Base-by-base conservation (phyloP, 2,888 invertebrate genomes). In the Drosophila antonietae region DNA sequence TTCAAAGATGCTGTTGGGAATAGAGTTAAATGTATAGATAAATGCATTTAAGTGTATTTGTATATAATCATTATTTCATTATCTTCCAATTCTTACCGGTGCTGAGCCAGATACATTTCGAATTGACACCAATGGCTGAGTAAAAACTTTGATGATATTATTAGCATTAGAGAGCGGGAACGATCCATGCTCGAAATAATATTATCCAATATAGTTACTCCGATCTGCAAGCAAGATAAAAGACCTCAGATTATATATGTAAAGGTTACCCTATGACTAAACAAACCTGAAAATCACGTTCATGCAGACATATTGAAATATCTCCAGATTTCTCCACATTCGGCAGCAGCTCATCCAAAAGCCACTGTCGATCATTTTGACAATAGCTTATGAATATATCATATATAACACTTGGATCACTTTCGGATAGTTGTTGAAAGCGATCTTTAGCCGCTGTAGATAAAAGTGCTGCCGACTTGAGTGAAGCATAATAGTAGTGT, bases 111-210 rank as follows among this genome's bases (percentile, higher is more conserved):
- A 78, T 95, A 95, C 94, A 96, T 95, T 90, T 96, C 96, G 77
- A 95, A 96, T 81, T 95, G 95, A 81, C 96, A 96, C 96, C 96
- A 96, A 74, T 95, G 95, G 76, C 96, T 96, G 10, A 94, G 91
- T 9, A 95, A 90, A 89, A 96, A 96, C 75, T 93, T 93, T 46
- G 94, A 93, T 0, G 95, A 95, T 15, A 96, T 93, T 10, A 96
- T 93, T 65, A 96, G 91, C 92, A 96, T 93, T 0, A 96, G 94
- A 7, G 94, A 94, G 20, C 94, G 92, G 0, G 96, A 96, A 1
- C 94, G 93, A 79, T 95, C 95, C 94, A 96, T 95, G 82, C 95
- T 95, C 0, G 95, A 94, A 0, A 95, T 94, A 73, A 96, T 96
- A 78, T 96, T 96, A 86, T 96, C 95, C 71, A 95, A 90, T 66